A percentile compares a stretch with the other conserved stretches of the same genome.
phyloP scores from a whole-genome alignment of 2,888 invertebrate species.

The Drosophila nr. fundita region DNA sequence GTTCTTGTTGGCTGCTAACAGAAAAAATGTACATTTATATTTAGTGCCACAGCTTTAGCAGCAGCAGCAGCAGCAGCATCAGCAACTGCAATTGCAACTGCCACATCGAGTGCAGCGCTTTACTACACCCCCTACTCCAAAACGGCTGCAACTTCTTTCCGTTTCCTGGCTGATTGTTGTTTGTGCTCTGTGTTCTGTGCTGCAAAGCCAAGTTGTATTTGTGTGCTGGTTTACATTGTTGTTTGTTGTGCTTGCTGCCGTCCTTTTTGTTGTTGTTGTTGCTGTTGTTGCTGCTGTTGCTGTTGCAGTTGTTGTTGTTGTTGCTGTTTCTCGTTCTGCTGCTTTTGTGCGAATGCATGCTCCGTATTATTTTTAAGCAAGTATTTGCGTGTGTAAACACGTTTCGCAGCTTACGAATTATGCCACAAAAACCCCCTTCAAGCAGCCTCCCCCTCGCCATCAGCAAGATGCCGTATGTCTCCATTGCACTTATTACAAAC shows the following conservation, averaged over 20 bases:
- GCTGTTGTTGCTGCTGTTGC: constrained; percentile 31
- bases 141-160: constrained; percentile 43
- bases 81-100: constrained; percentile 7
- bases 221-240: constrained; percentile 27
- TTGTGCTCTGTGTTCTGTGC: constrained; percentile 24
- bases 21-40: constrained; percentile 65
- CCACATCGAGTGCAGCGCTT: constrained; percentile 49
- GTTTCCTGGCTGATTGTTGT: constrained; percentile 54
- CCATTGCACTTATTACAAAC: constrained; percentile 39
- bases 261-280: background rate
- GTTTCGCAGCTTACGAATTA: constrained; percentile 78
- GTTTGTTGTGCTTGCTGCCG: background rate
- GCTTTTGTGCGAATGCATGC: constrained; percentile 57
- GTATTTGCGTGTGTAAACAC: constrained; percentile 79
- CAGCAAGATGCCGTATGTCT: constrained; percentile 23
- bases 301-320: constrained; percentile 18
- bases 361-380: constrained; percentile 72
- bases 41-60: constrained; percentile 57
- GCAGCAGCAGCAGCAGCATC: constrained; percentile 19
- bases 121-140: constrained; percentile 6
- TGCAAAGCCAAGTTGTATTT: constrained; percentile 14
- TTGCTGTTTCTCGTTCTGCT: constrained; percentile 28
- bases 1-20: constrained; percentile 19
- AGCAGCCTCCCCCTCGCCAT: background rate
- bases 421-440: constrained; percentile 29